These are phyloP conservation scores for Palythoa caribaeorum DNA, from an alignment of 92 coral and sea anemone species.

Conservation along the genomic window DNA sequence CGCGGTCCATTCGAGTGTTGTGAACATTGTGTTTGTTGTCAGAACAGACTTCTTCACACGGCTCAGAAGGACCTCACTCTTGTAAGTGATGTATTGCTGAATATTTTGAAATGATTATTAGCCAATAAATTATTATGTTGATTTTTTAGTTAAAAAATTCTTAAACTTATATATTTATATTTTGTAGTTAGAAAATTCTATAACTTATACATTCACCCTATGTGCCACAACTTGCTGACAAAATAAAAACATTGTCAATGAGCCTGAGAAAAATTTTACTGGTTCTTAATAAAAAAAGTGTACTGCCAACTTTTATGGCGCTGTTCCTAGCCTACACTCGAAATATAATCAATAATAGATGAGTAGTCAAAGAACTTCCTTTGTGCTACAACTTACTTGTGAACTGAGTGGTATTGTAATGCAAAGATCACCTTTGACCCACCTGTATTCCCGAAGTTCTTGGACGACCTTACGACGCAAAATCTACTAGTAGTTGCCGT, in stretches of 20 bases:
- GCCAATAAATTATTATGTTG: not conserved
- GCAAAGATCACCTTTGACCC: slow-evolving; percentile 3
- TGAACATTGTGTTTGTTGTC: slow-evolving; percentile 11
- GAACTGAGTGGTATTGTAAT: not conserved
- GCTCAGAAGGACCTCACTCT: slow-evolving; percentile 3
- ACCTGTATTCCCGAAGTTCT: slow-evolving; percentile 19
- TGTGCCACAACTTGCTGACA: not conserved
- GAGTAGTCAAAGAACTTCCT: not conserved
- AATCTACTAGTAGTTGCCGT: slow-evolving; percentile 9
- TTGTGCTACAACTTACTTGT: not conserved
- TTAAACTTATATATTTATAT: not conserved
- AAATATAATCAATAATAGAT: not conserved
- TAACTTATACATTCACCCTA: not conserved
- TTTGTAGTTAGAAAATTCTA: not conserved
- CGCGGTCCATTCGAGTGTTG: slow-evolving; percentile 22
- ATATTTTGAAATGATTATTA: slow-evolving; percentile 2
- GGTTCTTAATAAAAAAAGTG: not conserved
- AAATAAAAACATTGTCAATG: not conserved
- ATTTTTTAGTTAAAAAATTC: not conserved
- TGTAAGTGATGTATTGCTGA: not conserved
- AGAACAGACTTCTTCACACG: slow-evolving; percentile 37
- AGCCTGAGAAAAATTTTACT: not conserved
- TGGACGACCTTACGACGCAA: slow-evolving; percentile 16
- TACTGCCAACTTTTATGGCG: not conserved
- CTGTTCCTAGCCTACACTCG: not conserved